A percentile compares a stretch with the other conserved stretches of the same genome.
phyloP scores from a whole-genome alignment of 2,113 vertebrate genomes.

The Petromus typicus region DNA sequence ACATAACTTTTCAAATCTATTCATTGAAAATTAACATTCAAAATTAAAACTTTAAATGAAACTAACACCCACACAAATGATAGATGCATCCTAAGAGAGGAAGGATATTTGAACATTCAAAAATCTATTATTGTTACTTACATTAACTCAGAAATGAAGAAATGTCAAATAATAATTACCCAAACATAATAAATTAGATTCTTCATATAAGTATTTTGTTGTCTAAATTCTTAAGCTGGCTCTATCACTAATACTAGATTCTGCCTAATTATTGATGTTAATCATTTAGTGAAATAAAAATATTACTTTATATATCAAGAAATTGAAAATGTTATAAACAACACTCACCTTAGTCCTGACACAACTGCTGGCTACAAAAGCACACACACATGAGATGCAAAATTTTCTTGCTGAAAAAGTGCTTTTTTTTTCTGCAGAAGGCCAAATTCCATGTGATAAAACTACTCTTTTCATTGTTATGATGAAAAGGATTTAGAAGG shows the following conservation, averaged over 20 bases:
- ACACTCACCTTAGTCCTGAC: neutral
- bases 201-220: neutral
- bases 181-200: neutral
- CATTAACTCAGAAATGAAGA: neutral
- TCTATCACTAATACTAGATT: slow-evolving; percentile 33
- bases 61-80: neutral
- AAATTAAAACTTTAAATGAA: neutral
- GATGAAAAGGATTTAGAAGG: neutral
- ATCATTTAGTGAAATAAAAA: slow-evolving; percentile 22
- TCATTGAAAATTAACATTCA: neutral
- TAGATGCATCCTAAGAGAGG: neutral
- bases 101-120: neutral
- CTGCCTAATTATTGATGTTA: neutral
- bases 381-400: neutral
- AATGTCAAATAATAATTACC: neutral
- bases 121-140: neutral
- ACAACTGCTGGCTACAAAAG: neutral
- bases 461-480: neutral
- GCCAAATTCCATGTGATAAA: slow-evolving; percentile 61
- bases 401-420: slow-evolving; percentile 43
- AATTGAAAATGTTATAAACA: neutral
- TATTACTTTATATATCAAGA: neutral
- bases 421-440: slow-evolving; percentile 27
- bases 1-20: neutral
- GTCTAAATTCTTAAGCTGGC: neutral